Base-by-base conservation (phyloP, 2,797 vertebrate species). In the Nyctalus aviator region DNA sequence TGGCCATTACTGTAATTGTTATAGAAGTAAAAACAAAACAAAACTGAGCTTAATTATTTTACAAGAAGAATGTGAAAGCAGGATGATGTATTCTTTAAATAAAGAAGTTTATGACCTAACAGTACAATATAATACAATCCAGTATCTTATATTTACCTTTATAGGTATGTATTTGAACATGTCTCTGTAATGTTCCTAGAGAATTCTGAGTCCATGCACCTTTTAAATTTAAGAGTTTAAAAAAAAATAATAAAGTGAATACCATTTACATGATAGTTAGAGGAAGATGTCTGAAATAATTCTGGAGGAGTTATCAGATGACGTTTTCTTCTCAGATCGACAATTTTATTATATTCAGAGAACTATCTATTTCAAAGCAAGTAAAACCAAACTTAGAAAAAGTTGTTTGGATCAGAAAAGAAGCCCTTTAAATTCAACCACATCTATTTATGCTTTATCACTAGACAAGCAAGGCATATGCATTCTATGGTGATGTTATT, bases 181-280 rank as follows among this genome's bases (percentile, higher is more conserved):
- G 25, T 68, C 35, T 91, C 41, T 68, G 15, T 72, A 88, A 23
- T 37, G 41, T 73, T 89, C 48, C 4, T 27, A 88, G 44, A 75
- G 79, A 93, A 89, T 84, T 86, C 89, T 87, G 72, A 95, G 92
- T 72, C 30, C 32, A 94, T 8, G 44, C 2, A 75, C n/a, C 15
- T 96, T 93, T 90, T 72, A 90, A 84, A 90, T 90, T 57, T 87
- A 93, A 81, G 41, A 93, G 13, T 91, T 94, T 37, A 37, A 41
- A 10, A 77, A 78, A 75, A 41, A 73, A 88, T 23, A 59, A 81
- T 32, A 75, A 66, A 81, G 30, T 85, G 30, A 77, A 53, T 76
- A 91, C 8, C 35, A 88, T 88, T 94, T 35, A 89, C 32, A 71
- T 82, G 69, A 78, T 57, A 73, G 69, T n/a, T 72, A 90, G 15